Percentiles rank a stretch among this genome's conserved stretches.
These are phyloP conservation scores for Aphyosemion australe DNA, from an alignment of 2,113 vertebrate species.

Conservation along the genomic window DNA sequence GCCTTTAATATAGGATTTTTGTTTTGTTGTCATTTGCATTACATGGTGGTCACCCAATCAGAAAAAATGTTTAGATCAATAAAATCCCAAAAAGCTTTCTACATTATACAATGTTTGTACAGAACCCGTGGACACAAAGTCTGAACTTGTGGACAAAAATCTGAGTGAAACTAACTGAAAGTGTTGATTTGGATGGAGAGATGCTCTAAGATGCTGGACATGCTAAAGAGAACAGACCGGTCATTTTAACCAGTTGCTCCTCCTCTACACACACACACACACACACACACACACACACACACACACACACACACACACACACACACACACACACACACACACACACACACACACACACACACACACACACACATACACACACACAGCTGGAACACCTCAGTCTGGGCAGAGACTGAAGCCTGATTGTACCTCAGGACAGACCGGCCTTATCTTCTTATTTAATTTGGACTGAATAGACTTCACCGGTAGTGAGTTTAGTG, in stretches of 20 bases:
- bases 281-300: constrained; percentile 14
- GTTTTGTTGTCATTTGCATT: too few relatives aligned
- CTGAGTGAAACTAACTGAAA: not conserved
- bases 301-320: not conserved
- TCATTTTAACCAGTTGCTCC: constrained; percentile 26
- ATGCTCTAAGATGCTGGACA: constrained; percentile 15
- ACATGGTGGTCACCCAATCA: too few relatives aligned
- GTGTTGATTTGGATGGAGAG: not conserved
- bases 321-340: constrained; percentile 3
- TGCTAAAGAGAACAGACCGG: constrained; percentile 32
- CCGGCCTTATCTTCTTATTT: constrained; percentile 61
- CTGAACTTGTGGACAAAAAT: not conserved
- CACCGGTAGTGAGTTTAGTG: constrained; percentile 9
- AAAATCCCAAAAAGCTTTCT: too few relatives aligned
- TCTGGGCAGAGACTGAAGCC: constrained; percentile 50
- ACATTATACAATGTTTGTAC: too few relatives aligned
- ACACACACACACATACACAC: constrained; percentile 11
- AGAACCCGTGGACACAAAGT: too few relatives aligned
- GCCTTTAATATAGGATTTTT: too few relatives aligned
- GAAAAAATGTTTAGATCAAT: too few relatives aligned
- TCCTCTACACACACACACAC: not conserved
- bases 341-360: constrained; percentile 18
- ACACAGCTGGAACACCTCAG: constrained; percentile 55
- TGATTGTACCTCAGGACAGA: constrained; percentile 55
- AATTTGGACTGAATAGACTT: constrained; percentile 54